Percentiles rank a stretch among this genome's conserved stretches.
These are phyloP conservation scores for Sycophila sp. DNA, from an alignment of 1,140 invertebrate genomes.

Conservation along the genomic window DNA sequence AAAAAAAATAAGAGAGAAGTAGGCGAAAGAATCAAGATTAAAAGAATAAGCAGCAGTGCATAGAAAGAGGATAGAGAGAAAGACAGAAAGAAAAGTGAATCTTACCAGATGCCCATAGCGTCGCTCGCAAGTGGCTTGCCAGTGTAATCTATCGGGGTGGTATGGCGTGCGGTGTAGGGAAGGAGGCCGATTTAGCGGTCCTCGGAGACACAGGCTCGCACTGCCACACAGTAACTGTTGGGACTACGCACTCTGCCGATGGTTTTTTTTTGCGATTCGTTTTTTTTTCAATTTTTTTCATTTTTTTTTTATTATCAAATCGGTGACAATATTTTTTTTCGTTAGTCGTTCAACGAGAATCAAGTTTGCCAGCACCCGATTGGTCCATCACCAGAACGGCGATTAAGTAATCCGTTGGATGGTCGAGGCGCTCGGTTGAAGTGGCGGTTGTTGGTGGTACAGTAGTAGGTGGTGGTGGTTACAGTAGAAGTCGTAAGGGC, in stretches of 20 bases:
- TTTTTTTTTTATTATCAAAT: too few relatives aligned
- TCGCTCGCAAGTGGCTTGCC: conserved; percentile 62
- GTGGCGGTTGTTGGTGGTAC: conserved; percentile 45
- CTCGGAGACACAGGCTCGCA: conserved; percentile 67
- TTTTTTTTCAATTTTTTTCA: conserved; percentile 7
- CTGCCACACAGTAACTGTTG: conserved; percentile 67
- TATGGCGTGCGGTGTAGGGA: conserved; percentile 65
- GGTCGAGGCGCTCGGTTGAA: conserved; percentile 42
- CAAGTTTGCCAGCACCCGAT: conserved; percentile 2
- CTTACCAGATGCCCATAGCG: conserved; percentile 63
- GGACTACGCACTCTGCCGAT: conserved; percentile 63
- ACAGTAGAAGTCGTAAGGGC: conserved; percentile 34
- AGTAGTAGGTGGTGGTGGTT: conserved; percentile 5
- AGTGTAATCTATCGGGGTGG: conserved; percentile 65
- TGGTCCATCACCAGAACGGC: neutral
- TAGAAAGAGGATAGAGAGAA: conserved; percentile 39
- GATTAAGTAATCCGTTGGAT: conserved; percentile 17
- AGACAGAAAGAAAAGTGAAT: conserved; percentile 50
- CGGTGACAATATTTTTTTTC: too few relatives aligned
- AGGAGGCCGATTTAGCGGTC: conserved; percentile 66
- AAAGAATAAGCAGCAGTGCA: conserved; percentile 11
- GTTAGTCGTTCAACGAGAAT: neutral
- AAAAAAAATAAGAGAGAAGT: neutral
- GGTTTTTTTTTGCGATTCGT: conserved; percentile 32
- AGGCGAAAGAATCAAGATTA: neutral